A percentile compares a stretch with the other conserved stretches of the same genome.
Evolutionary conservation across 2,888 invertebrate species (phyloP).

Genomic region (Eulithis prunata): DNA sequence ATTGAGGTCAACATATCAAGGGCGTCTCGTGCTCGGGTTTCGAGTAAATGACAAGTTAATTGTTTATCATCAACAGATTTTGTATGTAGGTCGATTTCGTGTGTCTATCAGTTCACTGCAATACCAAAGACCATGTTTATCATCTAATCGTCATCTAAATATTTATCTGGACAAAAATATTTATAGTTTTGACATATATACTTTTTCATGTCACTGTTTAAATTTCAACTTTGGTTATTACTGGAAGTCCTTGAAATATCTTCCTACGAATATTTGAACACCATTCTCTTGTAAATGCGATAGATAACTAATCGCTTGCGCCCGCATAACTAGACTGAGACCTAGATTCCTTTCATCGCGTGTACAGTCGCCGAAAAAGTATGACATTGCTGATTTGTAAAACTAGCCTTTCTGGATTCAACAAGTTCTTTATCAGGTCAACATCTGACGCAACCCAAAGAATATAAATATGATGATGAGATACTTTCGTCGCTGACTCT

Average conservation of each 20-base stretch:
- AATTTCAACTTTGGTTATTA: not conserved
- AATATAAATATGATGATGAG: not conserved
- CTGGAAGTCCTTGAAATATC: not conserved
- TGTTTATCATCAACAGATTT: slow-evolving; percentile 31
- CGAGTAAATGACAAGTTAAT: slow-evolving; percentile 28
- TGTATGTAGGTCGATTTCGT: slow-evolving; percentile 19
- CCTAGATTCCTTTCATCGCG: slow-evolving; percentile 41
- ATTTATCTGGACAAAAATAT: too few species aligned
- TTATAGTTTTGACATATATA: too few species aligned
- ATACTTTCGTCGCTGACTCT: not conserved
- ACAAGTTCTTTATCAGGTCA: not conserved
- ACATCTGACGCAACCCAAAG: not conserved
- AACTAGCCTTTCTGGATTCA: not conserved
- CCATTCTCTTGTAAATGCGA: slow-evolving; percentile 13
- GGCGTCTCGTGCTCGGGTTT: slow-evolving; percentile 28
- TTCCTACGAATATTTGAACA: not conserved
- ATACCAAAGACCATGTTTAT: too few species aligned
- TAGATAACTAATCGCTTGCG: slow-evolving; percentile 24
- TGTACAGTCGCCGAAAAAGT: not conserved
- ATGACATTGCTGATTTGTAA: not conserved
- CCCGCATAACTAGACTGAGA: slow-evolving; percentile 39
- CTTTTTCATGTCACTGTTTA: not conserved
- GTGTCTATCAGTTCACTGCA: slow-evolving; percentile 1
- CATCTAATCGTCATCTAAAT: too few species aligned
- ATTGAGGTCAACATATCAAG: slow-evolving; percentile 45